A percentile compares a stretch with the other conserved stretches of the same genome.
phyloP scores from a whole-genome alignment of 64 coral and sea anemone genomes.

The Acropora yongei region DNA sequence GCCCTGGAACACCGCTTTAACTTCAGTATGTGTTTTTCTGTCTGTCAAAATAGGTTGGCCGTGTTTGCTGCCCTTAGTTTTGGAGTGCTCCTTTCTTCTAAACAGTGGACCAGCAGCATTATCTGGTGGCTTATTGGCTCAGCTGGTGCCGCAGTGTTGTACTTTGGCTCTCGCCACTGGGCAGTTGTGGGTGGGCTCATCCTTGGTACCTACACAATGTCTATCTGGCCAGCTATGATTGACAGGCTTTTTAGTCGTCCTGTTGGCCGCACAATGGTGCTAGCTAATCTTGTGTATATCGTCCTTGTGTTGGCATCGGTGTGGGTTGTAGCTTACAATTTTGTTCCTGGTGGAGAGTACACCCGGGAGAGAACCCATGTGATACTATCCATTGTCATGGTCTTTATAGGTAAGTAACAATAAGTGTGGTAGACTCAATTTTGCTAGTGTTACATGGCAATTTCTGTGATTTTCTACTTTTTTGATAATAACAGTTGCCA shows the following conservation, averaged over 20 bases:
- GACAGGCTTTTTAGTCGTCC: slow-evolving; percentile 91
- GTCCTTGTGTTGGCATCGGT: slow-evolving; percentile 85
- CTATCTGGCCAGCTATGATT: slow-evolving; percentile 95
- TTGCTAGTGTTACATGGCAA: no score
- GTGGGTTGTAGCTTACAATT: slow-evolving; percentile 97
- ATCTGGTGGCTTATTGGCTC: slow-evolving; percentile 84
- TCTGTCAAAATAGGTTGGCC: slow-evolving; percentile 50
- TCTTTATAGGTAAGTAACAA: slow-evolving; percentile 76
- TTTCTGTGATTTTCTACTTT: no score
- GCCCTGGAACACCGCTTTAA: neutral
- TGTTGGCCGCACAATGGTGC: slow-evolving; percentile 50
- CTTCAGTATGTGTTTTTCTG: neutral
- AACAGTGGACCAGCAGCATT: slow-evolving; percentile 71
- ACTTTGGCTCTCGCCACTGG: slow-evolving; percentile 76
- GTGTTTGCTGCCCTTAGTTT: slow-evolving; percentile 71
- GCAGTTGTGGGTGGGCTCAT: slow-evolving; percentile 77
- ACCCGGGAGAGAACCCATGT: slow-evolving; percentile 91
- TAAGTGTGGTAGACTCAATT: no score
- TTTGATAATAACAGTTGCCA: no score
- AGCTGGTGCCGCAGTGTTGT: slow-evolving; percentile 77
- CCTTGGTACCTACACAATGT: slow-evolving; percentile 84
- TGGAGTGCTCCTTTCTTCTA: slow-evolving; percentile 75
- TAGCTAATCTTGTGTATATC: slow-evolving; percentile 83
- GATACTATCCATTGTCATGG: slow-evolving; percentile 78
- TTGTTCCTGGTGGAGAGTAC: slow-evolving; percentile 93